Percentiles rank a stretch among this genome's conserved stretches.
phyloP scores from a whole-genome alignment of 2,888 invertebrate species.

The Acronicta aceris region DNA sequence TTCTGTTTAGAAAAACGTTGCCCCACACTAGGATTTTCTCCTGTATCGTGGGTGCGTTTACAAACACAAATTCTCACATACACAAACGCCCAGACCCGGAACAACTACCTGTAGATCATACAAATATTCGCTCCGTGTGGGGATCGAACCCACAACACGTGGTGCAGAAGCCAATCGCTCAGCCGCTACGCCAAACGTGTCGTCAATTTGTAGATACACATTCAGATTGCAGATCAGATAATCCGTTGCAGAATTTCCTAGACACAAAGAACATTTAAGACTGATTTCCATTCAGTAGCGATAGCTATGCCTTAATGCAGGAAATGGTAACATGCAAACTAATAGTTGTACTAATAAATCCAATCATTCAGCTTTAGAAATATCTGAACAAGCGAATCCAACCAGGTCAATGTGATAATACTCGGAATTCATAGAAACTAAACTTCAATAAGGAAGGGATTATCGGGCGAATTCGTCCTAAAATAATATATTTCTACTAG shows the following conservation, averaged over 20 bases:
- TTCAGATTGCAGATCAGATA: constrained; percentile 2
- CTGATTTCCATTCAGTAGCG: constrained; percentile 13
- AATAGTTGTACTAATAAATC: constrained; percentile 46
- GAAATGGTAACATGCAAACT: constrained; percentile 44
- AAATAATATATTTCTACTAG: constrained; percentile 35
- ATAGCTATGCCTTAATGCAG: constrained; percentile 36
- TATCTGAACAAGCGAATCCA: constrained; percentile 6
- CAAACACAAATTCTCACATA: no score
- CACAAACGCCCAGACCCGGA: no score
- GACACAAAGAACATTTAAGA: constrained; percentile 19
- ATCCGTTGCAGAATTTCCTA: constrained; percentile 11
- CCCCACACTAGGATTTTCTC: no score
- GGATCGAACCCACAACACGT: no score
- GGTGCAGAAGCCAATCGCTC: no score
- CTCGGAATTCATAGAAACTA: constrained; percentile 30
- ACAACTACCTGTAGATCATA: no score
- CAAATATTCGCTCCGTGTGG: no score
- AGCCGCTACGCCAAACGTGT: no score
- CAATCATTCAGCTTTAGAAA: constrained; percentile 38
- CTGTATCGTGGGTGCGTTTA: no score
- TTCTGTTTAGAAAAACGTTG: no score
- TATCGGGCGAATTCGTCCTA: constrained; percentile 19
- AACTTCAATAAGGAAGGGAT: constrained; percentile 52
- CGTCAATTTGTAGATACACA: constrained; percentile 1
- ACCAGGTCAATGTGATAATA: constrained; percentile 34